Evolutionary conservation across 2,797 vertebrate genomes (phyloP).

Genomic region (Champsocephalus esox): DNA sequence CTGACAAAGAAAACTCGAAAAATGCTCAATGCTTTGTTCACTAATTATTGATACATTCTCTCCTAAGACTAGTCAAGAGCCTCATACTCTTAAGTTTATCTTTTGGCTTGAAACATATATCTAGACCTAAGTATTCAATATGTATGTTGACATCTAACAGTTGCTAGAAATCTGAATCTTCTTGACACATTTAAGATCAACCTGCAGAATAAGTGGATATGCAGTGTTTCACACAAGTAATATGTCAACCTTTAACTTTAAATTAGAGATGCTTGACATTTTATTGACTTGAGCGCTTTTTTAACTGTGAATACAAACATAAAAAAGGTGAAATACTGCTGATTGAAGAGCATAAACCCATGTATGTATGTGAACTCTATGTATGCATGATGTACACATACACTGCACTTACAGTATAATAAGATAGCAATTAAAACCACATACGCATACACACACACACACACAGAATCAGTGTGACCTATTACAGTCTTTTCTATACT

Average conservation of each 20-base stretch:
- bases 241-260: neutral
- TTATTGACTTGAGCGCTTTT: neutral
- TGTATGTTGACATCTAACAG: too few species aligned
- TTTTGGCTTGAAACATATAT: neutral
- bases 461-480: slow-evolving; percentile 22
- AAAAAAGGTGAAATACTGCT: neutral
- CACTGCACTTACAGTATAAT: too few species aligned
- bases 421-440: too few species aligned
- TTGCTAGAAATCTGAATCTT: neutral
- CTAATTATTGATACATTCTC: neutral
- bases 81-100: neutral
- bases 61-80: neutral
- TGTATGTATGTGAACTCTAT: neutral
- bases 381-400: neutral
- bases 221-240: neutral
- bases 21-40: neutral
- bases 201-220: slow-evolving; percentile 1
- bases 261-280: neutral
- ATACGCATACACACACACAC: neutral
- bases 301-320: neutral
- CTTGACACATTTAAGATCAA: neutral
- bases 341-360: neutral
- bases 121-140: neutral
- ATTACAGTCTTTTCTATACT: slow-evolving; percentile 23
- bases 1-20: neutral